These are phyloP conservation scores for Monopis laevigella DNA, from an alignment of 2,888 invertebrate genomes.

Conservation along the genomic window DNA sequence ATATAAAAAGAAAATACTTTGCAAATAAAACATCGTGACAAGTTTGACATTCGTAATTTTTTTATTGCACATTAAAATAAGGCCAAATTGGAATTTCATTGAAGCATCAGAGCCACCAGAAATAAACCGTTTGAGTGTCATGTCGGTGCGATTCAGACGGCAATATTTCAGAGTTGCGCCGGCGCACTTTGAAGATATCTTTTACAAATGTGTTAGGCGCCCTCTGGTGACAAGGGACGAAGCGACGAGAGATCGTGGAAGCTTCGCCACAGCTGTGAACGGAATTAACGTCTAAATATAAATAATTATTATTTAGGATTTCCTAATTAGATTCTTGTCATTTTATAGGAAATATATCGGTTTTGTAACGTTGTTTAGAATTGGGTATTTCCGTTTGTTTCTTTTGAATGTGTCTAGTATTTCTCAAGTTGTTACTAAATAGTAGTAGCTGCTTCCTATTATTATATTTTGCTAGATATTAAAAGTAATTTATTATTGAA, in stretches of 20 bases:
- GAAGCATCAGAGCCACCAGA: constrained; percentile 4
- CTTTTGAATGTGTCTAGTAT: too few species aligned
- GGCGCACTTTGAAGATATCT: constrained; percentile 48
- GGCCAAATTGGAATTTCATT: constrained; percentile 8
- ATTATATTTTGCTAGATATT: too few species aligned
- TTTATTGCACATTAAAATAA: background rate
- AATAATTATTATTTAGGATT: constrained; percentile 12
- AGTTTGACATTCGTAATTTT: background rate
- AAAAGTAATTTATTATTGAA: too few species aligned
- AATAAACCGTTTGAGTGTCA: constrained; percentile 11
- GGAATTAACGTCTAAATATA: constrained; percentile 30
- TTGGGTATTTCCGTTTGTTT: too few species aligned
- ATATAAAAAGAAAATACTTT: too few species aligned
- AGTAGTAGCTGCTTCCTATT: too few species aligned
- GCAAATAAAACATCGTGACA: too few species aligned
- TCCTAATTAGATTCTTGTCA: constrained; percentile 1
- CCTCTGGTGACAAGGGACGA: constrained; percentile 33
- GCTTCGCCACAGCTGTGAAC: constrained; percentile 45
- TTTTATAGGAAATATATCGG: too few species aligned
- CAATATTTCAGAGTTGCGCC: constrained; percentile 7
- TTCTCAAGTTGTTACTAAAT: too few species aligned
- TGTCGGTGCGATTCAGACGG: constrained; percentile 8
- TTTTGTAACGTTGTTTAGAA: too few species aligned
- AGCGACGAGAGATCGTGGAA: constrained; percentile 22
- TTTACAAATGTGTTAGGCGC: constrained; percentile 46